Base-by-base conservation (phyloP, 2,888 invertebrate genomes). In the Hirtodrosophila histrioides region DNA sequence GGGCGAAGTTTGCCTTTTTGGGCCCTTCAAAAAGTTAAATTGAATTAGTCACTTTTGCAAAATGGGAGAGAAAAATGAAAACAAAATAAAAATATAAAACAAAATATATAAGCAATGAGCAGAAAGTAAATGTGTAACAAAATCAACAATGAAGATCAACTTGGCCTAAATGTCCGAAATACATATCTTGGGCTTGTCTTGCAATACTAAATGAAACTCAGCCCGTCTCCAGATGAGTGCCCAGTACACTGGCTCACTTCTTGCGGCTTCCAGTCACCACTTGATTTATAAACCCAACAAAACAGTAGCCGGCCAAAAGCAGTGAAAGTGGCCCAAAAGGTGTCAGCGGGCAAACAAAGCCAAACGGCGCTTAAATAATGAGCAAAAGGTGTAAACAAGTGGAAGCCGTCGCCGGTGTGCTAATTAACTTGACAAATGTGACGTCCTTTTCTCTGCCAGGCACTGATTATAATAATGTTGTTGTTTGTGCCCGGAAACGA, bases 351-450 rank as follows among this genome's bases (percentile, higher is more conserved):
- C 49, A 62, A 62, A 69, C 66, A 78, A 69, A 60, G 44, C 51
- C 49, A 61, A 69, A 43, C 48, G 60, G 12, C 53, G 64, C 49
- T 67, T 82, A 66, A 71, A 78, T 86, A 86, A 82, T 86, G 83
- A 78, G 83, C 49, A 53, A 78, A 80, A 82, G 80, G 80, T 86
- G 86, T 75, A 82, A 78, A 69, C 78, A 69, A 79, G 71, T 66
- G 61, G 40, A 76, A 69, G 65, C 51, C 67, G 54, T 48, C 60
- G 67, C 54, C 60, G 67, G 57, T 33, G 29, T 49, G 82, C 69
- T 78, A 85, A 79, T 79, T 79, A 85, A 82, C 75, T 85, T 79
- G 79, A 79, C 82, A 79, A 79, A 79, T 79, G 82, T 78, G 58
- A 43, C 50, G 69, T 66, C 58, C 62, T 49, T 37, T 43, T 37